Evolutionary conservation across 2,888 invertebrate species (phyloP), one percentile per base, ranked within the genome.

Genomic region (Leptinotarsa rubiginosa): DNA sequence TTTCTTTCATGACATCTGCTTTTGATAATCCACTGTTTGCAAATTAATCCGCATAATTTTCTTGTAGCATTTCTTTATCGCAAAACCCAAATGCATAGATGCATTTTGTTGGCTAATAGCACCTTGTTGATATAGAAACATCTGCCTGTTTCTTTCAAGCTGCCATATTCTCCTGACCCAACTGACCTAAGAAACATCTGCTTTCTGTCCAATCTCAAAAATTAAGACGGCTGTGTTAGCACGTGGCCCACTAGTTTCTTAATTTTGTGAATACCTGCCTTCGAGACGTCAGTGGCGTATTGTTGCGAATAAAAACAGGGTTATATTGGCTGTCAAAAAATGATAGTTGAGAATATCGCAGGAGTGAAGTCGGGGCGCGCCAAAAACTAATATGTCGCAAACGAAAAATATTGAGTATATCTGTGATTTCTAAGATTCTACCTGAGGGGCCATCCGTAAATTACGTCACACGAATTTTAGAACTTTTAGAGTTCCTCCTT

Each of bases 111-210:
- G n/a, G n/a, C 12, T 62, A n/a, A 62, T 62, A 62, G 10, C 62
- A 62, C 62, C 62, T 62, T 31, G 62, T 62, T 12, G n/a, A 31
- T 31, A 41, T 10, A n/a, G 4, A 62, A 62, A 56, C 56, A 56
- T 56, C 22, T 56, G 56, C 22, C 4, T 22, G 22, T 12, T 56
- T 15, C 56, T 56, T 20, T 15, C 20, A 56, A 56, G 56, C 56
- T 56, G 56, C 22, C 20, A 10, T 12, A 22, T 16, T 56, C 13
- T 20, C 4, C 4, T 56, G 56, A 56, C 56, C 56, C 56, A 56
- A 13, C 22, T 56, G 56, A 56, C 56, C 56, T 15, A 13, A 56
- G 15, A 56, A 56, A 22, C 56, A 56, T 20, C 56, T 56, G 56
- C 22, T 22, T 10, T 13, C 22, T 22, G 22, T 15, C 22, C 22